phyloP scores from a whole-genome alignment of 2,113 vertebrate species.

The Phasianus colchicus region DNA sequence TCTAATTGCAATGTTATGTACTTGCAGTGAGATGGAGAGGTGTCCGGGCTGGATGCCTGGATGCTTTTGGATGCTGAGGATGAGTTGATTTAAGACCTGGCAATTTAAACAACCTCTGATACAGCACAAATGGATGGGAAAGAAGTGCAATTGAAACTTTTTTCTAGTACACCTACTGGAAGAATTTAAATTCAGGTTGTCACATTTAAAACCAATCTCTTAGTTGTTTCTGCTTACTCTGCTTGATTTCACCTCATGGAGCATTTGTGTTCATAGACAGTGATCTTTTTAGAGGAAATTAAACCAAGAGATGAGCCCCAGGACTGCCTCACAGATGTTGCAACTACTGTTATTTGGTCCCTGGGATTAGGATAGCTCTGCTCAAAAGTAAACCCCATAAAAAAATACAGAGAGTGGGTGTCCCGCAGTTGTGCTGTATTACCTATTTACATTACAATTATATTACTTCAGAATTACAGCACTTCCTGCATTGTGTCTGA shows the following conservation, averaged over 20 bases:
- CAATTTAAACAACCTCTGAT: not conserved
- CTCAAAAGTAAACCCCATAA: not conserved
- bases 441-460: not conserved
- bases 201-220: not conserved
- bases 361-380: not conserved
- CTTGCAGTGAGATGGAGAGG: not conserved
- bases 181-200: not conserved
- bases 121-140: not conserved
- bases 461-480: not conserved
- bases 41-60: fast-evolving
- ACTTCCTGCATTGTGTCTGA: not conserved
- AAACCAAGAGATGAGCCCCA: not conserved
- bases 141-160: not conserved
- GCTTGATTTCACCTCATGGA: not conserved
- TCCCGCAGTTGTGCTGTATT: not conserved
- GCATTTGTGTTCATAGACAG: not conserved
- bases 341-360: not conserved
- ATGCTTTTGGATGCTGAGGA: not conserved
- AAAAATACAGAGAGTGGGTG: not conserved
- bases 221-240: not conserved
- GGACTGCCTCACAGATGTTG: not conserved
- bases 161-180: not conserved
- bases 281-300: not conserved
- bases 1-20: not conserved
- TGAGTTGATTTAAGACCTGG: not conserved